Percentiles rank a stretch among this genome's conserved stretches.
Conservation (phyloP, 2,797 vertebrate species). For the Enteromius trimaculatus region DNA sequence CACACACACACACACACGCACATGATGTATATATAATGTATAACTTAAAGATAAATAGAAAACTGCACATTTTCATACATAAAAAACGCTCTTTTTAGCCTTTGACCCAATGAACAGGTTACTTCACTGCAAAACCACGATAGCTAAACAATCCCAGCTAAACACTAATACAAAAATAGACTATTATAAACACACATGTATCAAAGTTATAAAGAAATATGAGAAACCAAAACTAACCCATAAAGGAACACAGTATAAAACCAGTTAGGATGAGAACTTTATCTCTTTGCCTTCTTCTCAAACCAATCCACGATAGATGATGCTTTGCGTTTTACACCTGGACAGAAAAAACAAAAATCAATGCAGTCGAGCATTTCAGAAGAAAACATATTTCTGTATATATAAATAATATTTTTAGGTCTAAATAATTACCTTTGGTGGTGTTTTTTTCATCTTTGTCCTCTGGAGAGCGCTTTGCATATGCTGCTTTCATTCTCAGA, state of each 20-base stretch:
- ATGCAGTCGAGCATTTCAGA: too few relatives aligned
- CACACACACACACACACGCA: background rate
- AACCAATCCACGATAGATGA: slow-evolving; percentile 65
- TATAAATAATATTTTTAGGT: background rate
- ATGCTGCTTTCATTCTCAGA: slow-evolving; percentile 78
- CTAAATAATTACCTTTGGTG: slow-evolving; percentile 17
- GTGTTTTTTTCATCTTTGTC: background rate
- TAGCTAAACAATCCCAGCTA: background rate
- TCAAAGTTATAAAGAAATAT: background rate
- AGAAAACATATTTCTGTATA: background rate
- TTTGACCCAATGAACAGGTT: background rate
- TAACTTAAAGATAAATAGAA: background rate
- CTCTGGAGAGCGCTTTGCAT: slow-evolving; percentile 66
- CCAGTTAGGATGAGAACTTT: background rate
- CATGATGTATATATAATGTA: background rate
- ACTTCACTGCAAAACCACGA: background rate
- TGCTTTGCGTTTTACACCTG: slow-evolving; percentile 72
- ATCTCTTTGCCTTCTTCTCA: slow-evolving; percentile 65
- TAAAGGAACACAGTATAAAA: background rate
- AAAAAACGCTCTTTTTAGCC: background rate
- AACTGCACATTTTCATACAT: background rate
- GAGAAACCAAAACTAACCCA: background rate
- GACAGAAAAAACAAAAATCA: slow-evolving; percentile 18
- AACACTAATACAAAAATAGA: background rate
- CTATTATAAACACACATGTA: background rate